Evolutionary conservation across 30 jellyfish, hydroid and myxozoan genomes (phyloP), one percentile per base, ranked within the genome.

Genomic region (Sanderia malayensis): DNA sequence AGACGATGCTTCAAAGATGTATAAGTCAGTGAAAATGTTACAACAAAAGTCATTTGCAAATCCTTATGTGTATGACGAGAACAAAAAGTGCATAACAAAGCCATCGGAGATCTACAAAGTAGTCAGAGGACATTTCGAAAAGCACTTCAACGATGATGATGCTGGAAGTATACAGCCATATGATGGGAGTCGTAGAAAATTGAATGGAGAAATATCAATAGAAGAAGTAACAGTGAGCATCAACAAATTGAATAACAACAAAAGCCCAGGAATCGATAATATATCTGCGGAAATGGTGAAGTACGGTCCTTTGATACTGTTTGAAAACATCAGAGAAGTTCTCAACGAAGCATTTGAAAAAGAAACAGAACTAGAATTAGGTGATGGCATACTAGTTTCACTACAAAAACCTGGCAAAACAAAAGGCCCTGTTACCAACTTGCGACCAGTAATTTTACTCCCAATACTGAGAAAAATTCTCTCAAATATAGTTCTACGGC

Each of bases 391-490:
- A 19, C 67, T 55, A 13, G 24, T 65, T 21, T 59, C 82, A 25
- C 8, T 78, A 46, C 82, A 23, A 22, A 63, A 78, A 46, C 61
- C 66, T 41, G 41, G 23, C 52, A 78, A 64, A 61, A 45, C 72
- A 78, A 65, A 64, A 78, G 84, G 89, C 22, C 83, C 82, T 33
- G n/a, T 60, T 18, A 61, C 44, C 47, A 29, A 78, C 25, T 49
- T 78, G 45, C 37, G 74, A 1, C 61, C 81, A 24, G 58, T 63
- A 26, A 78, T 33, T 47, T 52, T 78, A 34, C 70, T 76, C 61
- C 81, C 71, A 60, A 76, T 63, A 28, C 44, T 76, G 59, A 32
- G 84, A 63, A 76, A 76, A 68, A 71, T 64, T 46, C 63, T 65
- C 17, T 78, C 89, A 47, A 44, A 27, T 65, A 63, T 78, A 2